Percentiles rank a stretch among this genome's conserved stretches.
Conservation (phyloP, 2,888 invertebrate species). For the Philereme vetulata region DNA sequence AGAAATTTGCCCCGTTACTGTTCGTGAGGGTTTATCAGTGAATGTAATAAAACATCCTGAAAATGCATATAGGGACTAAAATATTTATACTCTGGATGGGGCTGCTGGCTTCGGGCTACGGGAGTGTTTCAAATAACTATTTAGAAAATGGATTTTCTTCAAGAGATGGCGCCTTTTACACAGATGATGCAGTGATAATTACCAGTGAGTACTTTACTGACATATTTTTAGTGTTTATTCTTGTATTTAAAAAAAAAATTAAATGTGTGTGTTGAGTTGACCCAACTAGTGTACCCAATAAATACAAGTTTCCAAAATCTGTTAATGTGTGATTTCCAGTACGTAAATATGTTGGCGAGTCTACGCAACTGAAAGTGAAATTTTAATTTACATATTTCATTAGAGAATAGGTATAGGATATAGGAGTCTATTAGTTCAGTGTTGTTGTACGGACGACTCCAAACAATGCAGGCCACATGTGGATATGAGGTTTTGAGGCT, state of each 20-base stretch:
- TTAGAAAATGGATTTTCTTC: conserved; percentile 64
- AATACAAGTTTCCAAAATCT: neutral
- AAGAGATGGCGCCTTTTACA: conserved; percentile 70
- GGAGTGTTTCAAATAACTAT: conserved; percentile 57
- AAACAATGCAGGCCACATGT: conserved; percentile 71
- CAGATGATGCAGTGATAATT: conserved; percentile 76
- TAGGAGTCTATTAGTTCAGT: conserved; percentile 31
- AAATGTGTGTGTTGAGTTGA: no score
- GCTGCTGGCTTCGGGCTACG: conserved; percentile 57
- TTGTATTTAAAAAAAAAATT: no score
- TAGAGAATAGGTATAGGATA: conserved; percentile 25
- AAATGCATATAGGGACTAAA: conserved; percentile 60
- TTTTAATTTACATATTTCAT: conserved; percentile 32
- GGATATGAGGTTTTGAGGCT: conserved; percentile 80
- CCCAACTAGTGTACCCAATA: neutral
- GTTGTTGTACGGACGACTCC: conserved; percentile 53
- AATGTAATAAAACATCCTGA: conserved; percentile 50
- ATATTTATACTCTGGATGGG: conserved; percentile 58
- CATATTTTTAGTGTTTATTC: neutral
- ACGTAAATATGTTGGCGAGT: neutral
- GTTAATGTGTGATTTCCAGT: neutral
- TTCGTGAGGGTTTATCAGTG: conserved; percentile 45
- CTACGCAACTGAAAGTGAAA: conserved; percentile 23
- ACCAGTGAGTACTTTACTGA: conserved; percentile 58
- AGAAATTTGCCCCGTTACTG: conserved; percentile 31